Base-by-base conservation (phyloP, 92 coral and sea anemone species). In the Pocillopora grandis region DNA sequence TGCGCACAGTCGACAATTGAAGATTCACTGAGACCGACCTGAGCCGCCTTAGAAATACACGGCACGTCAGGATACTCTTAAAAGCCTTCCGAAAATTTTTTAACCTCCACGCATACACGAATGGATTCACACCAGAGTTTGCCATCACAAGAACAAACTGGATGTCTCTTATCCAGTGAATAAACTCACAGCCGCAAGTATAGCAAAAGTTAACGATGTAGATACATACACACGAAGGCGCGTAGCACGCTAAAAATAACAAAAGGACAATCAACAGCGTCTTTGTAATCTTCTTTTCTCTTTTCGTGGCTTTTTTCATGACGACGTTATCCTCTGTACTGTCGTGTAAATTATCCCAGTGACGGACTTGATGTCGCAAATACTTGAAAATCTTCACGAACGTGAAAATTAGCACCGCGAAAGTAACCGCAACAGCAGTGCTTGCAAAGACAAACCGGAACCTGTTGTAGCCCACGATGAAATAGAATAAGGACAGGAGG, bases 391-490 rank as follows among this genome's bases (percentile, higher is more conserved):
- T 76, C 27, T 68, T 75, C 8, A 31, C 6, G 36, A 66, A 59
- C 64, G 89, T 78, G 21, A 85, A 68, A 62, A 85, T 58, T 37
- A 90, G 57, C 67, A 87, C 88, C 12, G 59, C 61, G 21, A 93
- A 88, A 15, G 97, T 86, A 17, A 89, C 78, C 48, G 85, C 80
- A 9, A 93, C 88, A 17, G 90, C 94, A 2, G 94, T 88, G 78
- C 87, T 93, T 2, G 90, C 92, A 8, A 93, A 88, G 59, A 93
- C 89, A 42, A 93, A 93, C 16, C 90, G 83, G 76, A 88, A 93
- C n/a, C 65, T 85, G 62, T 88, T 86, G 85, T 86, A 90, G 0
- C 94, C 94, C 15, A 91, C 90, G 36, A 36, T 69, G 77, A 93
- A 91, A 56, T 93, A 93, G 62, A 90, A 42, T 72, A 84, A 69